phyloP scores from a whole-genome alignment of 2,113 vertebrate genomes.

The Xenopus borealis region DNA sequence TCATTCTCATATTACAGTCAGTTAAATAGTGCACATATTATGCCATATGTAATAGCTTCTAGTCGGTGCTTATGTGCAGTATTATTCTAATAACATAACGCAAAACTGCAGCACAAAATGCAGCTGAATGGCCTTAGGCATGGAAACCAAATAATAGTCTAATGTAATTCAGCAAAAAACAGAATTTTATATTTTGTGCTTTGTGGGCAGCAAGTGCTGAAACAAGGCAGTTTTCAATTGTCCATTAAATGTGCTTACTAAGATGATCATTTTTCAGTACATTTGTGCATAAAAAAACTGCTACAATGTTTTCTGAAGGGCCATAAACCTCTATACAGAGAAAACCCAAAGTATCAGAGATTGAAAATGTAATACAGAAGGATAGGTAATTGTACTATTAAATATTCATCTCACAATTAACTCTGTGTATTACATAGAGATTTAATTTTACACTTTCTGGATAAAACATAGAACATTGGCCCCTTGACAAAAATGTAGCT shows the following conservation, averaged over 20 bases:
- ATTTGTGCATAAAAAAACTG: slow-evolving; percentile 31
- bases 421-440: background rate
- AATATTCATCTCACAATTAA: slow-evolving; percentile 25
- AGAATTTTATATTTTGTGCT: slow-evolving; percentile 26
- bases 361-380: background rate
- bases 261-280: slow-evolving; percentile 39
- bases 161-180: slow-evolving; percentile 35
- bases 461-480: background rate
- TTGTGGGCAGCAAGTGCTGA: slow-evolving; percentile 38
- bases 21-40: no score
- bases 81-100: no score
- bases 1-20: no score
- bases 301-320: slow-evolving; percentile 1
- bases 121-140: slow-evolving; percentile 32
- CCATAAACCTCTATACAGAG: slow-evolving; percentile 13
- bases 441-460: slow-evolving; percentile 9
- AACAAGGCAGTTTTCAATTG: slow-evolving; percentile 35
- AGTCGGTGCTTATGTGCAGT: no score
- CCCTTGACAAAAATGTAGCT: slow-evolving; percentile 6
- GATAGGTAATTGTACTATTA: background rate
- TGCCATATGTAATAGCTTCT: no score
- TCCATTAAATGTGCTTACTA: slow-evolving; percentile 41
- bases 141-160: slow-evolving; percentile 14
- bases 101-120: background rate
- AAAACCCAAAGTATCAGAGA: background rate